These are phyloP conservation scores for Campoplex capitator DNA, from an alignment of 2,888 invertebrate species.

Conservation along the genomic window DNA sequence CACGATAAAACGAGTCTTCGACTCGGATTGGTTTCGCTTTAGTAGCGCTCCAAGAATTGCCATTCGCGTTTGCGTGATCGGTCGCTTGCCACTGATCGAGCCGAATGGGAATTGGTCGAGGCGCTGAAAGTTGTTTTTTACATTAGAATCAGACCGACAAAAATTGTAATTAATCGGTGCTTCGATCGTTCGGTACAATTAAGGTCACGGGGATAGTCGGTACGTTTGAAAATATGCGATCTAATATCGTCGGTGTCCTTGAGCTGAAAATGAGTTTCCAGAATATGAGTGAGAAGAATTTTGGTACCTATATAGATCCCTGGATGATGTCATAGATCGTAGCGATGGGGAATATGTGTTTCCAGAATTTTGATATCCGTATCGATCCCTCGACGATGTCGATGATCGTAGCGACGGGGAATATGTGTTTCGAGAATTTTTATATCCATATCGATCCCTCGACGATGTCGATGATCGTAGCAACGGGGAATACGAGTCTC, in stretches of 20 bases:
- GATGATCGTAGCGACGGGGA: no score
- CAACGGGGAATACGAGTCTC: neutral
- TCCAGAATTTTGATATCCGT: neutral
- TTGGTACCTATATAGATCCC: neutral
- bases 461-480: no score
- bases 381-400: no score
- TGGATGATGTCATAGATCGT: no score
- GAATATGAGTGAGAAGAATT: neutral
- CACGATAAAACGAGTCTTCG: no score
- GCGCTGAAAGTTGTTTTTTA: neutral
- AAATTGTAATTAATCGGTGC: neutral
- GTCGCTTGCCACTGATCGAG: no score
- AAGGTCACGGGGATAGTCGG: neutral
- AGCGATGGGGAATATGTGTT: no score
- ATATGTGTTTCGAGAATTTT: no score
- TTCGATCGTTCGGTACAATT: neutral
- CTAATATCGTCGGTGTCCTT: neutral
- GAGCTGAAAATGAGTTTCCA: neutral
- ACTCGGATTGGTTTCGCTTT: no score
- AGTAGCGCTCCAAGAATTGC: no score
- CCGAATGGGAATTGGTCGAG: neutral
- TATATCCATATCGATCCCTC: accelerated
- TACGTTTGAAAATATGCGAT: neutral
- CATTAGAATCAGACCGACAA: neutral
- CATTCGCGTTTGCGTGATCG: no score